Evolutionary conservation across 2,888 invertebrate species (phyloP).

Genomic region (Operophtera brumata): DNA sequence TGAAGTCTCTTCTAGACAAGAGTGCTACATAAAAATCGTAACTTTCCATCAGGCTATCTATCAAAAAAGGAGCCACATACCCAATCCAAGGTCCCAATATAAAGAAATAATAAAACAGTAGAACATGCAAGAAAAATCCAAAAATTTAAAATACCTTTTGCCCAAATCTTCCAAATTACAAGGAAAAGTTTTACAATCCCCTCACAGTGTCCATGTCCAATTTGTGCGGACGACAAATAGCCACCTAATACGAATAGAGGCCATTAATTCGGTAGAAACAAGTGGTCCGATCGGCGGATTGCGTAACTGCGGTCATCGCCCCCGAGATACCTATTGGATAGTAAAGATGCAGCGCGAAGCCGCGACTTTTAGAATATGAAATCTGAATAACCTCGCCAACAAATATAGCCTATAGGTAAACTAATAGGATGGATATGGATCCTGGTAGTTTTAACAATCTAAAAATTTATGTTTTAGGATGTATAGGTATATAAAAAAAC

Average conservation of each 20-base stretch:
- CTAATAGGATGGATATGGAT: too few relatives aligned
- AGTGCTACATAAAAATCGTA: too few relatives aligned
- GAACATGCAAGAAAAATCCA: background rate
- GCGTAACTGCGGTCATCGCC: slow-evolving; percentile 30
- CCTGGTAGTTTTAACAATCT: too few relatives aligned
- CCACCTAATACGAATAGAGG: slow-evolving; percentile 48
- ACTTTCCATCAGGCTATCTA: too few relatives aligned
- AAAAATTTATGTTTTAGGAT: too few relatives aligned
- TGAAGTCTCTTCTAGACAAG: too few relatives aligned
- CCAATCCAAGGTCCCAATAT: too few relatives aligned
- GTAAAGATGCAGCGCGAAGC: slow-evolving; percentile 4
- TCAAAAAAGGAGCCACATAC: too few relatives aligned
- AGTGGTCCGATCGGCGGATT: slow-evolving; percentile 44
- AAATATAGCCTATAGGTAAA: too few relatives aligned
- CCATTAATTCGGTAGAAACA: slow-evolving; percentile 52
- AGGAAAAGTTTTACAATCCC: slow-evolving; percentile 23
- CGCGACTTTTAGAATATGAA: background rate
- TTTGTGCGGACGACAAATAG: slow-evolving; percentile 41
- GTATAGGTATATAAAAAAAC: too few relatives aligned
- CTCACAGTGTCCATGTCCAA: slow-evolving; percentile 35
- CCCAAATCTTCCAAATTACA: slow-evolving; percentile 12
- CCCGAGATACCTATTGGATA: slow-evolving; percentile 16
- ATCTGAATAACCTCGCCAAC: background rate
- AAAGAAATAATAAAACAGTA: too few relatives aligned
- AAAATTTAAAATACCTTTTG: background rate